Percentiles rank a stretch among this genome's conserved stretches.
These are phyloP conservation scores for Netelia melanura DNA, from an alignment of 2,888 invertebrate species.

Conservation along the genomic window DNA sequence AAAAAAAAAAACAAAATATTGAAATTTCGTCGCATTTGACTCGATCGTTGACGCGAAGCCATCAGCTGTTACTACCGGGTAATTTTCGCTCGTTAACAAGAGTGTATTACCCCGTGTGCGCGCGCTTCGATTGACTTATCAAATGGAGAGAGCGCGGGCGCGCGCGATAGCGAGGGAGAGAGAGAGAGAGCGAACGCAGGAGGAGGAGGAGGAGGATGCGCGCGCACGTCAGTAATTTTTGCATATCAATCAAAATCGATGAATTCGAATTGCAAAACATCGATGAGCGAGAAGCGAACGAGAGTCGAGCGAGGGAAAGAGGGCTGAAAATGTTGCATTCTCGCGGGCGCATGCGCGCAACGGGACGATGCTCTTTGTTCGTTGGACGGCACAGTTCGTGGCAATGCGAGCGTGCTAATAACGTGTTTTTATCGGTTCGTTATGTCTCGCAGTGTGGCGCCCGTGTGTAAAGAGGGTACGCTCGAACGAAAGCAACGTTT, in stretches of 20 bases:
- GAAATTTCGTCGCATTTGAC: neutral
- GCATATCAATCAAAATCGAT: slow-evolving; percentile 50
- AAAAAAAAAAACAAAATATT: neutral
- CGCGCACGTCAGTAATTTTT: neutral
- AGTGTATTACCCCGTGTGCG: neutral
- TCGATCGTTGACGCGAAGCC: slow-evolving; percentile 18
- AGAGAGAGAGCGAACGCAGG: too few species aligned
- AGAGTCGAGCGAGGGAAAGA: neutral
- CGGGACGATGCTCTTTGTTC: slow-evolving; percentile 15
- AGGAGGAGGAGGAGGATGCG: too few species aligned
- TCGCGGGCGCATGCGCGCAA: slow-evolving; percentile 1
- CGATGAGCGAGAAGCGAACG: neutral
- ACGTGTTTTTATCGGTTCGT: slow-evolving; percentile 62
- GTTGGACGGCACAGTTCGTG: slow-evolving; percentile 14
- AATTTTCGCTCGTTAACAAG: slow-evolving; percentile 48
- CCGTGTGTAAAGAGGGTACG: slow-evolving; percentile 5
- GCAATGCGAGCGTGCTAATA: slow-evolving; percentile 51
- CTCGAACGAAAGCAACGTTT: slow-evolving; percentile 11
- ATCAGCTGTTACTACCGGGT: slow-evolving; percentile 14
- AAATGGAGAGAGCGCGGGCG: too few species aligned
- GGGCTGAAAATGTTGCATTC: slow-evolving; percentile 1
- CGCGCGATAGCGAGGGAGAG: neutral
- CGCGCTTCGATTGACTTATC: neutral
- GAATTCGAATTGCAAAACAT: slow-evolving; percentile 46
- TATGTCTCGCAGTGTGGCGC: slow-evolving; percentile 28